phyloP scores from a whole-genome alignment of 2,797 vertebrate species.

The Acanthurus leucopareius region DNA sequence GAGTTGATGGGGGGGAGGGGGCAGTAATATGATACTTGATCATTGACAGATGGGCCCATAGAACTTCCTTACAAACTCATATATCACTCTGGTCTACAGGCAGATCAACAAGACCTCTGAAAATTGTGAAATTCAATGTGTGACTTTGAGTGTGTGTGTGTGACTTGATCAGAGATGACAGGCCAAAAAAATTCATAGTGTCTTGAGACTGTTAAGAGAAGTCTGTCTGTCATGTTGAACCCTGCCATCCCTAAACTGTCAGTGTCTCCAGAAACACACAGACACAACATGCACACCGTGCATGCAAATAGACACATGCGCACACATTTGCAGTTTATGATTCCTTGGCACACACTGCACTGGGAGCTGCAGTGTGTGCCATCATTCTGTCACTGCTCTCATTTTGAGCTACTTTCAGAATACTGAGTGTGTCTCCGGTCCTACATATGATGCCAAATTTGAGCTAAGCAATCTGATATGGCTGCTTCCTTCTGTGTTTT shows the following conservation, averaged over 20 bases:
- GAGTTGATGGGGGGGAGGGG: neutral
- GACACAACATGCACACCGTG: neutral
- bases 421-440: conserved; percentile 60
- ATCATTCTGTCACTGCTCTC: conserved; percentile 74
- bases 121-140: conserved; percentile 19
- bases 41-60: conserved; percentile 33
- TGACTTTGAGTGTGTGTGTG: conserved; percentile 14
- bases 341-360: conserved; percentile 50
- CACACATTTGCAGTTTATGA: conserved; percentile 43
- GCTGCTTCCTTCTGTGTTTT: conserved; percentile 32
- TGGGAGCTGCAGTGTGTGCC: conserved; percentile 61
- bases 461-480: conserved; percentile 34
- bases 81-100: conserved; percentile 32
- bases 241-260: conserved; percentile 28
- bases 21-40: conserved; percentile 24
- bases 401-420: conserved; percentile 64
- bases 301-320: neutral
- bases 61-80: conserved; percentile 16
- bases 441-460: conserved; percentile 27
- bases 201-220: conserved; percentile 36
- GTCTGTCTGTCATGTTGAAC: conserved; percentile 50
- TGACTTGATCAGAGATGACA: conserved; percentile 34
- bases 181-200: conserved; percentile 22
- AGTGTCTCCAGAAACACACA: conserved; percentile 29
- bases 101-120: conserved; percentile 25